phyloP scores from a whole-genome alignment of 1,140 invertebrate genomes.

The Patella vulgata region DNA sequence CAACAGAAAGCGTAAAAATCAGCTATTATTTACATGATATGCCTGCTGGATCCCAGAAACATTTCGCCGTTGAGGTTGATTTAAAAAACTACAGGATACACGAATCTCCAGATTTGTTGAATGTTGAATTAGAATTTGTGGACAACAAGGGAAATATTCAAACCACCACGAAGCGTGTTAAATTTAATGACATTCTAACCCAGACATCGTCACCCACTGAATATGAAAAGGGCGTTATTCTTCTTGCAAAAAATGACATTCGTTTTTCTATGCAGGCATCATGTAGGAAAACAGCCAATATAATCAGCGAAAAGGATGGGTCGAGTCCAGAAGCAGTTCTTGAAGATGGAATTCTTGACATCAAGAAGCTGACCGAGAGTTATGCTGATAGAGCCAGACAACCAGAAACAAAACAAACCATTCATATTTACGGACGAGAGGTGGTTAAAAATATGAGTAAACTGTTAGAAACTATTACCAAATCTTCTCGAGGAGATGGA shows the following conservation, averaged over 20 bases:
- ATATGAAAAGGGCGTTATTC: background rate
- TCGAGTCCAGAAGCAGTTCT: constrained; percentile 12
- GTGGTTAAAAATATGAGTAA: constrained; percentile 38
- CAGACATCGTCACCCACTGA: background rate
- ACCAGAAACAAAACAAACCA: constrained; percentile 7
- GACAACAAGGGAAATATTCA: constrained; percentile 29
- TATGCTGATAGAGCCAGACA: constrained; percentile 25
- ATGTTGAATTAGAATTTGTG: constrained; percentile 37
- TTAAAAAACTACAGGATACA: constrained; percentile 9
- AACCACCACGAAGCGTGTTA: constrained; percentile 25
- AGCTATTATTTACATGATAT: constrained; percentile 50
- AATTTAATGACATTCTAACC: constrained; percentile 28
- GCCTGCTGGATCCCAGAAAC: constrained; percentile 33
- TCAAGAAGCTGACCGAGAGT: constrained; percentile 24
- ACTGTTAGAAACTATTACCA: constrained; percentile 33
- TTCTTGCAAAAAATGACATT: constrained; percentile 3
- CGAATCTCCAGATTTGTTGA: constrained; percentile 25
- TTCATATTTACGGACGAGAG: constrained; percentile 25
- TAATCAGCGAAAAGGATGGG: constrained; percentile 24
- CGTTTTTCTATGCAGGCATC: constrained; percentile 22
- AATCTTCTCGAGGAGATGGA: constrained; percentile 12
- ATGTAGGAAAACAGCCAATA: constrained; percentile 36
- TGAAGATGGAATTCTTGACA: constrained; percentile 33
- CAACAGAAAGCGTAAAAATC: constrained; percentile 13
- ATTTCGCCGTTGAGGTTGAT: constrained; percentile 36